phyloP scores from a whole-genome alignment of 1,140 invertebrate genomes.

The Rhopalosiphum padi region DNA sequence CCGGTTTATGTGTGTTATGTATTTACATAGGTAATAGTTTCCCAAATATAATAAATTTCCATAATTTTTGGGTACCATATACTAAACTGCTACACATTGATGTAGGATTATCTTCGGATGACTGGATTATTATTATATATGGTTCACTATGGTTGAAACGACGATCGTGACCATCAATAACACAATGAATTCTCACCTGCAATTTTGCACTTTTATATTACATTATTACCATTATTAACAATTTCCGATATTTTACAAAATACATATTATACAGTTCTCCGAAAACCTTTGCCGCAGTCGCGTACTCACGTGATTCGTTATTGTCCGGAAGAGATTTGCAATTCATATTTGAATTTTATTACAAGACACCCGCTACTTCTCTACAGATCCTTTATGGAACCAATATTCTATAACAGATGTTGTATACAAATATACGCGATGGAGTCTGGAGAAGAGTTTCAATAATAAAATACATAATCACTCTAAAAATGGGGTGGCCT shows the following conservation, averaged over 20 bases:
- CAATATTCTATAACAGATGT: not conserved
- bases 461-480: not conserved
- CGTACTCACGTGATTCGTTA: not conserved
- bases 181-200: not conserved
- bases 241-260: not conserved
- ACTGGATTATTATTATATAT: not conserved
- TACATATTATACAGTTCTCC: not conserved
- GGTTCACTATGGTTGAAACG: too few species aligned
- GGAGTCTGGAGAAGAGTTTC: not conserved
- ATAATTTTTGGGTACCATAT: not conserved
- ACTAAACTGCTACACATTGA: not conserved
- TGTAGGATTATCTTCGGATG: not conserved
- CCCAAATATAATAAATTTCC: not conserved
- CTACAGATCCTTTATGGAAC: not conserved
- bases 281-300: not conserved
- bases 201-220: not conserved
- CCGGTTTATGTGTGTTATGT: not conserved
- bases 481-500: too few species aligned
- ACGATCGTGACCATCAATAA: not conserved
- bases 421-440: not conserved
- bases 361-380: not conserved
- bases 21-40: not conserved
- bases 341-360: not conserved
- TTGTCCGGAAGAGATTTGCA: slow-evolving; percentile 4
- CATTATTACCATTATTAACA: not conserved